These are phyloP conservation scores for Tonatia bakeri DNA, from an alignment of 2,113 vertebrate genomes.

Conservation along the genomic window DNA sequence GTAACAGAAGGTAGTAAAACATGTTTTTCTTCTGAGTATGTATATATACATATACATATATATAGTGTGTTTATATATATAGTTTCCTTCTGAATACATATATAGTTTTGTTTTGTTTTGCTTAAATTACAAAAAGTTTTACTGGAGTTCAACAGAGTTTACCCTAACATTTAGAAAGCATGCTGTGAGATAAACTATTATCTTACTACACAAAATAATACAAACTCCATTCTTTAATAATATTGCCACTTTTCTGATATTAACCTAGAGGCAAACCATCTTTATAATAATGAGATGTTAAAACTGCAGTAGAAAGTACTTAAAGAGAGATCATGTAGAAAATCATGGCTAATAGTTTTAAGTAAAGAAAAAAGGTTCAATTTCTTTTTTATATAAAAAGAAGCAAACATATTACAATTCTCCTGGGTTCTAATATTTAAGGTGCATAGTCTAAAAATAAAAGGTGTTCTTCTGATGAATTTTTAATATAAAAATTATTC, in stretches of 20 bases:
- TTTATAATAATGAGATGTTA: constrained; percentile 38
- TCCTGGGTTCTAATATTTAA: constrained; percentile 19
- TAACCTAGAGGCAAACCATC: background rate
- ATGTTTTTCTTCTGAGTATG: background rate
- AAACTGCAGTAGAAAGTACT: constrained; percentile 27
- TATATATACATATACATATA: background rate
- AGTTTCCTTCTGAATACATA: background rate
- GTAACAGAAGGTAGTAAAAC: background rate
- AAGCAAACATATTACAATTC: constrained; percentile 8
- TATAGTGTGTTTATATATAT: background rate
- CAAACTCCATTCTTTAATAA: constrained; percentile 3
- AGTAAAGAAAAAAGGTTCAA: constrained; percentile 35
- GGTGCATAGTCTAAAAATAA: constrained; percentile 61
- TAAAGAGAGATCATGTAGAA: background rate
- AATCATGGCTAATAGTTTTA: constrained; percentile 10
- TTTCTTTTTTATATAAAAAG: constrained; percentile 14
- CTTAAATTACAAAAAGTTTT: background rate
- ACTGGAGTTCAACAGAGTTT: background rate
- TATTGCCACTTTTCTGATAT: background rate
- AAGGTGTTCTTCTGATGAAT: constrained; percentile 61
- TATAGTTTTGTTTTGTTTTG: background rate
- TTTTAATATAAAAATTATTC: constrained; percentile 61
- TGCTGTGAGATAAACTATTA: background rate
- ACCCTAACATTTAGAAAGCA: background rate
- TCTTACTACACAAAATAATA: constrained; percentile 21